These are phyloP conservation scores for Butorides virescens DNA, from an alignment of 2,113 vertebrate genomes.

Conservation along the genomic window DNA sequence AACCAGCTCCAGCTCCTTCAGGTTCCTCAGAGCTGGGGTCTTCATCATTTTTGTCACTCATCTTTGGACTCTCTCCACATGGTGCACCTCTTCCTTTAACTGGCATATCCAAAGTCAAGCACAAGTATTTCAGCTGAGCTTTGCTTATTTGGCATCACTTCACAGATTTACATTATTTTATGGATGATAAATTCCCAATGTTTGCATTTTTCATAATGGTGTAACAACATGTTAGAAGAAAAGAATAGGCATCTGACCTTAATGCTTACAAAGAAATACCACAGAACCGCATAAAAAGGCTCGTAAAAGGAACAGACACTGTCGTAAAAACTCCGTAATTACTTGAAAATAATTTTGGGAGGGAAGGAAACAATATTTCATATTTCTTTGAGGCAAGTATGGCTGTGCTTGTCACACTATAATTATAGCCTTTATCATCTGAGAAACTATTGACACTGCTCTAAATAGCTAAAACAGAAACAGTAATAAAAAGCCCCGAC, in stretches of 20 bases:
- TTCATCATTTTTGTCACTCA: neutral
- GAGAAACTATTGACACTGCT: neutral
- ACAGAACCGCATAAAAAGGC: neutral
- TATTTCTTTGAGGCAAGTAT: neutral
- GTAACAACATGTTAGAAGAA: neutral
- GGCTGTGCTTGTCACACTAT: neutral
- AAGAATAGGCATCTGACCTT: neutral
- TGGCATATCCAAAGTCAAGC: neutral
- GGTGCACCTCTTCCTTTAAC: neutral
- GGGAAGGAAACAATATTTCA: neutral
- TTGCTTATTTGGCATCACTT: neutral
- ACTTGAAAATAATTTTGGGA: neutral
- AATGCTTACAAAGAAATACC: neutral
- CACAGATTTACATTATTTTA: neutral
- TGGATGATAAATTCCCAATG: neutral
- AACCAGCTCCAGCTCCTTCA: neutral
- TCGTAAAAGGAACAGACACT: neutral
- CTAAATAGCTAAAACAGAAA: neutral
- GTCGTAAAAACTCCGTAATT: neutral
- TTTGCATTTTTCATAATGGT: neutral
- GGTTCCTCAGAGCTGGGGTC: neutral
- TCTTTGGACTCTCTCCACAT: neutral
- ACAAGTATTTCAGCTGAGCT: neutral
- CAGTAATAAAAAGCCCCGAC: neutral
- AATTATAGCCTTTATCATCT: neutral